phyloP scores from a whole-genome alignment of 1,140 invertebrate genomes.

The Spodoptera litura region DNA sequence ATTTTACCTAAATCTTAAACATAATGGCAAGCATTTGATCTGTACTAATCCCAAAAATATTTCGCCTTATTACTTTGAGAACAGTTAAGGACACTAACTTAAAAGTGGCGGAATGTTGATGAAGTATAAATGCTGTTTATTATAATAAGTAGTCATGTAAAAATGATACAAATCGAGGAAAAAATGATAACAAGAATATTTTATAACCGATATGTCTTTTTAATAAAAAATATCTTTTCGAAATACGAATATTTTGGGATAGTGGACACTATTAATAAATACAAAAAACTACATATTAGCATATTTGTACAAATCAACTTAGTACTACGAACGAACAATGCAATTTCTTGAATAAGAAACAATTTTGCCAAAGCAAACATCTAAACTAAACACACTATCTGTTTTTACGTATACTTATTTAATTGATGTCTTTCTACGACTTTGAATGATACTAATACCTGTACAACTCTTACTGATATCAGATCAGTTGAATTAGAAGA shows the following conservation, averaged over 20 bases:
- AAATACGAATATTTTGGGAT: not conserved
- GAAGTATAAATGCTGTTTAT: no score
- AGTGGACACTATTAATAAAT: not conserved
- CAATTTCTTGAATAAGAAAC: not conserved
- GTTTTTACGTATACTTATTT: not conserved
- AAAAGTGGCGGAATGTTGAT: no score
- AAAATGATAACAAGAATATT: no score
- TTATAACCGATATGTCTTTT: no score
- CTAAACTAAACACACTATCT: not conserved
- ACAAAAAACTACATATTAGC: not conserved
- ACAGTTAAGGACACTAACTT: no score
- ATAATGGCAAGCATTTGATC: constrained; percentile 20
- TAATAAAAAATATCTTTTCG: no score
- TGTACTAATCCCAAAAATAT: constrained; percentile 19
- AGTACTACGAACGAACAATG: not conserved
- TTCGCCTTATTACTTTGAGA: no score
- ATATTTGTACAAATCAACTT: constrained; percentile 12
- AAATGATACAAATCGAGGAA: no score
- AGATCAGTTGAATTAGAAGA: no score
- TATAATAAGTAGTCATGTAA: no score
- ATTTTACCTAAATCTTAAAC: not conserved
- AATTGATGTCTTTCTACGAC: not conserved
- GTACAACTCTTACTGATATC: not conserved
- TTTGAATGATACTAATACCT: not conserved
- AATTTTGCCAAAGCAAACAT: not conserved